phyloP scores from a whole-genome alignment of 2,888 invertebrate genomes.

The Scaeva pyrastri region DNA sequence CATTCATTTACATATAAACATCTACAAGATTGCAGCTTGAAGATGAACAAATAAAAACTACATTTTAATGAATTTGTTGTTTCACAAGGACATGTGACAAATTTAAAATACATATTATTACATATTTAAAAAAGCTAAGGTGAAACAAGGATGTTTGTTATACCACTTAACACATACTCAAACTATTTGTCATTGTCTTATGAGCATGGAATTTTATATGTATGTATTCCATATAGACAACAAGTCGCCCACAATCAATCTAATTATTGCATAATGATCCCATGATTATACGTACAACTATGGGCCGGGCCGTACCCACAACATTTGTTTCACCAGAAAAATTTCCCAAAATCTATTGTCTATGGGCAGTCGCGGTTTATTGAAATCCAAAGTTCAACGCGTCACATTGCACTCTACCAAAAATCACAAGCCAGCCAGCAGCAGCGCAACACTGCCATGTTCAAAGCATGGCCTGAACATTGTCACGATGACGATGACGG shows the following conservation, averaged over 20 bases:
- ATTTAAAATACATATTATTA: too few relatives aligned
- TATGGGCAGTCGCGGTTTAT: constrained; percentile 3
- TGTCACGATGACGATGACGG: not conserved
- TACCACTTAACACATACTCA: constrained; percentile 15
- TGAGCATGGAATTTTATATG: constrained; percentile 46
- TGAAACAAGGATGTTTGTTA: constrained; percentile 12
- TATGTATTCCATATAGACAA: constrained; percentile 27
- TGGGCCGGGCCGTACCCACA: constrained; percentile 9
- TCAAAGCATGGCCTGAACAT: constrained; percentile 14
- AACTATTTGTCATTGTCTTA: constrained; percentile 64
- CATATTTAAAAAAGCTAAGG: not conserved
- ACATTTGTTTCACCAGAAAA: constrained; percentile 52
- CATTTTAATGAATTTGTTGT: too few relatives aligned
- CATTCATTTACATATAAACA: too few relatives aligned
- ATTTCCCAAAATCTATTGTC: constrained; percentile 51
- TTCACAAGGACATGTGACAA: not conserved
- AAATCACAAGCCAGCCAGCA: not conserved
- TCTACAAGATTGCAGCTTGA: too few relatives aligned
- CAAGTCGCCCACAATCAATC: constrained; percentile 31
- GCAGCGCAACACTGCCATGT: constrained; percentile 4
- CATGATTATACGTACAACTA: constrained; percentile 19
- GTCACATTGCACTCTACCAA: constrained; percentile 49
- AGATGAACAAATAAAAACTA: too few relatives aligned
- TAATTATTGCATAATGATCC: constrained; percentile 57
- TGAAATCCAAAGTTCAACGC: constrained; percentile 36